These are phyloP conservation scores for Stenodema calcarata DNA, from an alignment of 2,888 invertebrate species.

Conservation along the genomic window DNA sequence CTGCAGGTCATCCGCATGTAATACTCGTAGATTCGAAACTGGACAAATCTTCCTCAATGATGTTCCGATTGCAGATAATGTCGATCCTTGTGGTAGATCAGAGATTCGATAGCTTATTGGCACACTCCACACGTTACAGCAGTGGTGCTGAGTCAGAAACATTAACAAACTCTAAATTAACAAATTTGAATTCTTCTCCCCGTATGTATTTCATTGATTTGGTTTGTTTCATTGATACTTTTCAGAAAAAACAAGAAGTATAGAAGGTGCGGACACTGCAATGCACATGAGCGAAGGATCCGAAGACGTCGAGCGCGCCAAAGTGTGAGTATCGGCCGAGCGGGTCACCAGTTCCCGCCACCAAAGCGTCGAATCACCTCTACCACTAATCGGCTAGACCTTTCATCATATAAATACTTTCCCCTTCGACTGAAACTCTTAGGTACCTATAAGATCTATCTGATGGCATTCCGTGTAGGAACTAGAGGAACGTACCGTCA, in stretches of 20 bases:
- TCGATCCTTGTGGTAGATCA: too few species aligned
- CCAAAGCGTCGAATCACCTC: slow-evolving; percentile 23
- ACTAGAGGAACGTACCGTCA: background rate
- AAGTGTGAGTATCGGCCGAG: slow-evolving; percentile 48
- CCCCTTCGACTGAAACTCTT: slow-evolving; percentile 21
- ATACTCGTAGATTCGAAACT: too few species aligned
- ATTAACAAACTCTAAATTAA: too few species aligned
- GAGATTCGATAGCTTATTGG: too few species aligned
- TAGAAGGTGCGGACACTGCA: slow-evolving; percentile 53
- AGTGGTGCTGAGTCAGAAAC: too few species aligned
- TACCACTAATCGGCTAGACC: slow-evolving; percentile 12
- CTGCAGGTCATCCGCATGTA: too few species aligned
- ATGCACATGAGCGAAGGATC: slow-evolving; percentile 55
- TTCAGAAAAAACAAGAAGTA: slow-evolving; percentile 44
- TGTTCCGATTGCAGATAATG: too few species aligned
- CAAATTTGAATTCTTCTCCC: too few species aligned
- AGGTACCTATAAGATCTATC: background rate
- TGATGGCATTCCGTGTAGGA: background rate
- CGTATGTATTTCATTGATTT: too few species aligned
- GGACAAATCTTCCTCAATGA: too few species aligned
- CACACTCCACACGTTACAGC: too few species aligned
- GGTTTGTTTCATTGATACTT: background rate
- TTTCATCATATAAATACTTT: background rate
- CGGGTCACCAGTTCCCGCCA: slow-evolving; percentile 34
- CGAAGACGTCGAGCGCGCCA: slow-evolving; percentile 42